Evolutionary conservation across 1,140 invertebrate species (phyloP), one percentile per base, ranked within the genome.

Genomic region (Drosophila trapezifrons): DNA sequence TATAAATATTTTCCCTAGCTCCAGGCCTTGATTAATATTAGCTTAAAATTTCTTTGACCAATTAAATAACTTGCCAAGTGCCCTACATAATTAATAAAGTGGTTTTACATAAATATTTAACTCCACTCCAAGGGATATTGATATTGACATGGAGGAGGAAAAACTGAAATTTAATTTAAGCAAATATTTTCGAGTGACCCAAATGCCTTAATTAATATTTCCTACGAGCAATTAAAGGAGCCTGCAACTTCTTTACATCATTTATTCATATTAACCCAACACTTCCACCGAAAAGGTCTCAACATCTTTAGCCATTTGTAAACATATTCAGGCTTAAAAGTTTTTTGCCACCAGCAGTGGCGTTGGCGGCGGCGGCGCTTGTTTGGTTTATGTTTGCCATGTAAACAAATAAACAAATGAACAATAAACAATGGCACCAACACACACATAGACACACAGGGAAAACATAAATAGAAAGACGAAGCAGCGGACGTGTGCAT

Each of bases 371-470:
- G 47, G 46, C 70, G 83, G 83, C 84, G 84, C 83, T 86, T 86
- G 84, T 83, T 83, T 83, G 63, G 58, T 59, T 80, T 84, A 85
- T 84, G 81, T 84, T 77, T 65, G 62, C 81, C 67, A 55, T 69
- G 63, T 84, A 80, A 84, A 84, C 80, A 85, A 85, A 85, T 77
- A 63, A 86, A 86, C 76, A 77, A 76, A 82, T 78, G 56, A 82
- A 78, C 83, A 82, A 85, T 54, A 65, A 71, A 73, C 55, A 69
- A 40, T 49, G 18, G 20, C 57, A 54, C 27, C 42, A 32, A 47
- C 46, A 46, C 27, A 72, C 22, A 58, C 62, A 64, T n/a, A n/a
- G n/a, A 46, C 27, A 72, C 54, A 47, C 15, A 10, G 65, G 52
- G 52, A 51, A 76, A 58, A 65, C 55, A 79, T 38, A 73, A 78